These are phyloP conservation scores for Drosophila kurseongensis DNA, from an alignment of 1,140 invertebrate species.

Conservation along the genomic window DNA sequence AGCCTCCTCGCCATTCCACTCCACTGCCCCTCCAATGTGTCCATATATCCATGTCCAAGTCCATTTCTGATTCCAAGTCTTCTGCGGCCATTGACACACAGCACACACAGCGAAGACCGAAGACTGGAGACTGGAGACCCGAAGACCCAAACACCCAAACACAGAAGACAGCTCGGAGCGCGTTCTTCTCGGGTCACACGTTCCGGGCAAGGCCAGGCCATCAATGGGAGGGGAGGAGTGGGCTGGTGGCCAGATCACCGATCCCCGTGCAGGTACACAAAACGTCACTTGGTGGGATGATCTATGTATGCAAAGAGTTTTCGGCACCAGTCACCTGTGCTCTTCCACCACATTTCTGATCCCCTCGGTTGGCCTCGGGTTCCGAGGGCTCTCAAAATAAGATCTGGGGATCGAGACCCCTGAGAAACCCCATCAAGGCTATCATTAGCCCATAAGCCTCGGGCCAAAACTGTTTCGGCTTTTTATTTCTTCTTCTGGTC, in stretches of 20 bases:
- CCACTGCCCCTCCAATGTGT: not conserved
- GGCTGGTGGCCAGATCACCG: not conserved
- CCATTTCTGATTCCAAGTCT: constrained; percentile 32
- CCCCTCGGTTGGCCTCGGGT: constrained; percentile 5
- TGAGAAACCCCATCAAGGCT: constrained; percentile 48
- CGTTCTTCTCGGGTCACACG: constrained; percentile 42
- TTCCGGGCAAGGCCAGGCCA: constrained; percentile 27
- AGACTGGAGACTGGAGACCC: constrained; percentile 2
- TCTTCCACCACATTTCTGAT: not conserved
- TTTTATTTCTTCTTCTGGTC: constrained; percentile 15
- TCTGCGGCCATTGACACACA: constrained; percentile 75
- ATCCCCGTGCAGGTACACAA: constrained; percentile 41
- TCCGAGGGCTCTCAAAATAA: constrained; percentile 28
- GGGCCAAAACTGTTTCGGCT: constrained; percentile 35
- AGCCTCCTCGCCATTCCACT: constrained; percentile 26
- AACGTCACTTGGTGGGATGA: constrained; percentile 73
- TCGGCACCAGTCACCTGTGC: constrained; percentile 58
- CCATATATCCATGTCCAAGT: constrained; percentile 6
- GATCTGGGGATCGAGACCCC: constrained; percentile 33
- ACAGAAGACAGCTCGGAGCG: constrained; percentile 39
- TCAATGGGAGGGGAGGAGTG: constrained; percentile 15
- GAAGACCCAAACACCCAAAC: constrained; percentile 2
- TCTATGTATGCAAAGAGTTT: constrained; percentile 55
- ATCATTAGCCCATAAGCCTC: constrained; percentile 65
- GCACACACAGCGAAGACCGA: constrained; percentile 31